These are phyloP conservation scores for Rhinolophus ferrumequinum DNA, from an alignment of 2,113 vertebrate genomes.

Conservation along the genomic window DNA sequence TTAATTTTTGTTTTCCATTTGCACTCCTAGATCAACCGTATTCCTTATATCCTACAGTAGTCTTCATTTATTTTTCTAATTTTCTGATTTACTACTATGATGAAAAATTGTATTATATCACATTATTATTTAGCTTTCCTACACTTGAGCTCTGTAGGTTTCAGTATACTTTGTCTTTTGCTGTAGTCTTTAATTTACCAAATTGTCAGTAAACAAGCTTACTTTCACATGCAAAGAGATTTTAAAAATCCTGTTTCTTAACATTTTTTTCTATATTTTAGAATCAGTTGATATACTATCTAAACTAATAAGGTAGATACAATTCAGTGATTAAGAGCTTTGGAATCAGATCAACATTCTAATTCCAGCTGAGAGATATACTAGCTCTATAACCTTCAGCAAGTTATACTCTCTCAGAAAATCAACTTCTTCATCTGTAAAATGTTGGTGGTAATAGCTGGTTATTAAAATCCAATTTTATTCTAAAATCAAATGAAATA, in stretches of 20 bases:
- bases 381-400: neutral
- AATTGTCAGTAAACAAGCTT: neutral
- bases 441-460: constrained; percentile 13
- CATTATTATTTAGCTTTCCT: neutral
- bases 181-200: neutral
- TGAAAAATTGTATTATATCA: neutral
- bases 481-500: constrained; percentile 15
- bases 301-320: neutral
- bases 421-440: neutral
- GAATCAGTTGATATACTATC: neutral
- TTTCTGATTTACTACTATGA: neutral
- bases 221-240: neutral
- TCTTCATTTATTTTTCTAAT: neutral
- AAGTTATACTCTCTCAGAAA: neutral
- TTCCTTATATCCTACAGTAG: neutral
- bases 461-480: constrained; percentile 49
- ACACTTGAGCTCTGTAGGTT: neutral
- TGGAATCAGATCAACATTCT: neutral
- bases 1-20: neutral
- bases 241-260: constrained; percentile 13
- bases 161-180: neutral
- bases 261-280: neutral
- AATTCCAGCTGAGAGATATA: neutral
- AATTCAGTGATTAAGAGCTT: constrained; percentile 11
- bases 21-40: neutral